Base-by-base conservation (phyloP, 2,113 vertebrate genomes). In the Riparia riparia region DNA sequence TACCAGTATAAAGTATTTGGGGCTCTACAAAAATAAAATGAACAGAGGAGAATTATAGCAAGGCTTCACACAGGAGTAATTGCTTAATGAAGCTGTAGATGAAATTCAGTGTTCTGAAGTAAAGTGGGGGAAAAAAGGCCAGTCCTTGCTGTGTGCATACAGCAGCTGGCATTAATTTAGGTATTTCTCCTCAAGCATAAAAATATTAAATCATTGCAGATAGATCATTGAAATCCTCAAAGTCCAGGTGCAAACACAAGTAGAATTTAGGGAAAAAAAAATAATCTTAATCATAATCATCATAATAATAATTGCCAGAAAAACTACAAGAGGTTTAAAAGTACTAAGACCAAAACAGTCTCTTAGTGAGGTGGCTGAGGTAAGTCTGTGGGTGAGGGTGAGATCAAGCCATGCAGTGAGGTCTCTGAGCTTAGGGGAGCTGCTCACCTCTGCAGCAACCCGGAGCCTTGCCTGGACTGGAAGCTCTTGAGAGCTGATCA, bases 401-500 rank as follows among this genome's bases (percentile, higher is more conserved):
- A 51, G 22, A 28, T 12, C 0, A 2, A 60, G 4, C 18, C 25
- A 10, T 39, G 60, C 18, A 19, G 28, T 4, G 4, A 4, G 3
- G 1, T 22, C 15, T 21, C 15, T 7, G 7, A 73, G 8, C 10
- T 44, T 32, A 14, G 37, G 12, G 18, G 26, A 58, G 20, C 54
- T 57, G 32, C 32, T 57, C 22, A 19, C 4, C 34, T 0, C 0
- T 74, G 28, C n/a, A 45, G 32, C 22, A 39, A 2, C 8, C 29
- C 1, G 0, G 4, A 47, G 12, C 15, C 39, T n/a, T 51, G 28
- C 10, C 28, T 11, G 4, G 22, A n/a, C 12, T n/a, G 28, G 28
- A 25, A 39, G 32, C 28, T 51, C 60, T 51, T 0, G 1, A 16
- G 21, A 39, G 12, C 26, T 34, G 26, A 32, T 28, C 21, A 28